A percentile compares a stretch with the other conserved stretches of the same genome.
Conservation (phyloP, 2,113 vertebrate genomes). For the Picathartes gymnocephalus region DNA sequence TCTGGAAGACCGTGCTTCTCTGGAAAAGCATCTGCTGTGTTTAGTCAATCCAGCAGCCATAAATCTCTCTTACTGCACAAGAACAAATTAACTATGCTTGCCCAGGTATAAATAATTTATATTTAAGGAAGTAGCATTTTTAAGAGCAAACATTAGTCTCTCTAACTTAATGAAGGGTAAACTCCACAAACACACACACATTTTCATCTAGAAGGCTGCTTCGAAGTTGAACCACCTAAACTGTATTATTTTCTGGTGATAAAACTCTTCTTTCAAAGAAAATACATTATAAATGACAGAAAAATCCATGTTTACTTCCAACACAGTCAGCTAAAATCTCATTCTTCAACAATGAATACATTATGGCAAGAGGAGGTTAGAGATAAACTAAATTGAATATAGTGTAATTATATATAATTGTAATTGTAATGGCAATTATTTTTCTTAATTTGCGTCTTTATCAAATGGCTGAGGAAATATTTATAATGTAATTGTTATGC, state of each 20-base stretch:
- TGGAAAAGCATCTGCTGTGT: neutral
- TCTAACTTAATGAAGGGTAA: neutral
- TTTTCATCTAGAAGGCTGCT: neutral
- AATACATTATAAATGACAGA: neutral
- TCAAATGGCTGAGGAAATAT: conserved; percentile 49
- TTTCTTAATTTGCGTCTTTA: conserved; percentile 53
- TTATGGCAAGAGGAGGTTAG: neutral
- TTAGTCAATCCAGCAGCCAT: neutral
- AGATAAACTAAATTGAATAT: conserved; percentile 47
- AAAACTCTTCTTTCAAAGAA: neutral
- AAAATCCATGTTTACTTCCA: conserved; percentile 22
- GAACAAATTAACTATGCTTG: neutral
- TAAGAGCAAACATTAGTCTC: neutral
- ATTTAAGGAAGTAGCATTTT: neutral
- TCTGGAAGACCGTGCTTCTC: neutral
- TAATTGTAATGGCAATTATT: conserved; percentile 46
- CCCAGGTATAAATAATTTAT: neutral
- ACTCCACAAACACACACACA: neutral
- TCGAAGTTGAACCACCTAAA: neutral
- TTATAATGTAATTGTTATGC: conserved; percentile 53
- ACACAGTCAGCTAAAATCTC: neutral
- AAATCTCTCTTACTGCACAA: neutral
- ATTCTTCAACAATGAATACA: conserved; percentile 1
- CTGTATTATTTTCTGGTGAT: neutral
- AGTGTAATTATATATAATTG: conserved; percentile 51